Percentiles rank a stretch among this genome's conserved stretches.
Conservation (phyloP, 1,140 invertebrate species). For the Drosophila micromelanica region DNA sequence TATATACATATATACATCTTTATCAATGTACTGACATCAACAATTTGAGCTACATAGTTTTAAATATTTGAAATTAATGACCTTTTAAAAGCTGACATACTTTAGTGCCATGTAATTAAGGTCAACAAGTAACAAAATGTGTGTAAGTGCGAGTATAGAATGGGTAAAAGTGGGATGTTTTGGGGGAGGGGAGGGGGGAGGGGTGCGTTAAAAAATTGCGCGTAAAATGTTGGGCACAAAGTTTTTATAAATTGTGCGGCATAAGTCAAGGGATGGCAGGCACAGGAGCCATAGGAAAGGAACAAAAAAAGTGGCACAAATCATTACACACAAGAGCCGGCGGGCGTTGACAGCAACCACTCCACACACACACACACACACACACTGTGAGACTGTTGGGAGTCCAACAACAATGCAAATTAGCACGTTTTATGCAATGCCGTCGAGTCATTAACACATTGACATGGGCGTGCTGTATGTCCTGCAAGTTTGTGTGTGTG, state of each 20-base stretch:
- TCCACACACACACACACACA: slow-evolving; percentile 16
- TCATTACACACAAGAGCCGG: slow-evolving; percentile 50
- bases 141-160: background rate
- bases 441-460: slow-evolving; percentile 70
- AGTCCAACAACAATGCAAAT: slow-evolving; percentile 58
- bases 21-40: background rate
- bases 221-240: slow-evolving; percentile 44
- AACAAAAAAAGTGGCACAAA: slow-evolving; percentile 52
- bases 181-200: background rate
- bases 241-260: slow-evolving; percentile 64
- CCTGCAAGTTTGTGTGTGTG: slow-evolving; percentile 12
- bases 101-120: slow-evolving; percentile 50
- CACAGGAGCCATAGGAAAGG: slow-evolving; percentile 5
- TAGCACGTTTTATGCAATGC: slow-evolving; percentile 67
- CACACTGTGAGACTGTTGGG: slow-evolving; percentile 1
- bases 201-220: slow-evolving; percentile 12
- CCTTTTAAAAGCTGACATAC: slow-evolving; percentile 5
- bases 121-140: slow-evolving; percentile 55
- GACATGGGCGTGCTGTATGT: slow-evolving; percentile 32
- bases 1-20: slow-evolving; percentile 4
- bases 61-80: slow-evolving; percentile 13
- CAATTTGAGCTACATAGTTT: background rate
- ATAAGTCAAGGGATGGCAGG: slow-evolving; percentile 38
- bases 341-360: slow-evolving; percentile 45
- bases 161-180: background rate